Percentiles rank a stretch among this genome's conserved stretches.
Evolutionary conservation across 1,140 invertebrate species (phyloP).

Genomic region (Drosophila nikananu): DNA sequence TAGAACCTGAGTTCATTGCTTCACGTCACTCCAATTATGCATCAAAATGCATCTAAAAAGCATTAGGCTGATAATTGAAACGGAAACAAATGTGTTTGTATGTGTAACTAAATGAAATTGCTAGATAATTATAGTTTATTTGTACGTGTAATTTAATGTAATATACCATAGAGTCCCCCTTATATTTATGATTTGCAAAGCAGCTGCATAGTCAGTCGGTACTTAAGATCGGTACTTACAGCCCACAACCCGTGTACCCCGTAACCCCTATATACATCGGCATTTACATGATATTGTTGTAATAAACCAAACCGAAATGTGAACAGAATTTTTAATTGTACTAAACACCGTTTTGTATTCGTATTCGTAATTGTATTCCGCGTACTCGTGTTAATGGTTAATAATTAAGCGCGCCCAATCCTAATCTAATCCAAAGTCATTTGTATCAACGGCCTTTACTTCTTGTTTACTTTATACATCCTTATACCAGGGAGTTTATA

Average conservation of each 20-base stretch:
- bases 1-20: slow-evolving; percentile 65
- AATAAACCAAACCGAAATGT: slow-evolving; percentile 82
- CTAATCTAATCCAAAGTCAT: slow-evolving; percentile 80
- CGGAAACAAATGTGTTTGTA: slow-evolving; percentile 62
- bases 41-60: slow-evolving; percentile 71
- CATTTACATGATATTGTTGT: slow-evolving; percentile 78
- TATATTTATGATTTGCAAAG: slow-evolving; percentile 58
- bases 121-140: slow-evolving; percentile 81
- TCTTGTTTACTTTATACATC: slow-evolving; percentile 76
- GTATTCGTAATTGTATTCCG: slow-evolving; percentile 63
- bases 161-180: slow-evolving; percentile 32
- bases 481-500: slow-evolving; percentile 38
- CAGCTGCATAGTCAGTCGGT: slow-evolving; percentile 60
- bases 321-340: slow-evolving; percentile 83
- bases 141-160: slow-evolving; percentile 57
- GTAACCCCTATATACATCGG: slow-evolving; percentile 53
- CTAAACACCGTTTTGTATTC: slow-evolving; percentile 81
- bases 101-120: slow-evolving; percentile 78
- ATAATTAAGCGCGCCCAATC: slow-evolving; percentile 78
- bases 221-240: slow-evolving; percentile 61
- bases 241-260: slow-evolving; percentile 18
- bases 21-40: slow-evolving; percentile 82
- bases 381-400: slow-evolving; percentile 67
- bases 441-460: slow-evolving; percentile 82
- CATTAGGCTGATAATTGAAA: slow-evolving; percentile 53